These are phyloP conservation scores for Colistium nudipinnis DNA, from an alignment of 2,113 vertebrate genomes.

Conservation along the genomic window DNA sequence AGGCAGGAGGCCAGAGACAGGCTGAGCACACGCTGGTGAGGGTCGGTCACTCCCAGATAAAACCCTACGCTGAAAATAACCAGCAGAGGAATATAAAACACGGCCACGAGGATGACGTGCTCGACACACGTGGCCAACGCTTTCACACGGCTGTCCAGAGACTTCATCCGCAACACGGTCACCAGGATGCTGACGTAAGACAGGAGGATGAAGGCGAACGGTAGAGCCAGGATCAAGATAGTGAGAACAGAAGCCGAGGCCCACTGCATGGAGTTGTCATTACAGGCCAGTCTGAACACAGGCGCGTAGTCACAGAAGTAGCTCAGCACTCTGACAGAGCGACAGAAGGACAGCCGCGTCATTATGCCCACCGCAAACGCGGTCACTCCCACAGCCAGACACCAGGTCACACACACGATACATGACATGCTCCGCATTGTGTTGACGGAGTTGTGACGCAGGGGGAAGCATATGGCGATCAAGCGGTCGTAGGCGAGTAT, in stretches of 20 bases:
- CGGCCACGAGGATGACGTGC: conserved; percentile 72
- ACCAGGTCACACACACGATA: conserved; percentile 61
- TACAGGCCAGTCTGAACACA: conserved; percentile 75
- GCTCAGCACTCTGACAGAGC: conserved; percentile 68
- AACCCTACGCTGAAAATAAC: conserved; percentile 58
- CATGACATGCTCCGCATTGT: conserved; percentile 61
- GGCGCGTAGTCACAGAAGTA: conserved; percentile 81
- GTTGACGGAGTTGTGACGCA: conserved; percentile 71
- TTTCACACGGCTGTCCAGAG: conserved; percentile 57
- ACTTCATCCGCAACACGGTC: conserved; percentile 75
- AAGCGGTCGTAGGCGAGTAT: conserved; percentile 77
- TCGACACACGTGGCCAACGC: conserved; percentile 73
- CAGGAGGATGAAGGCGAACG: conserved; percentile 60
- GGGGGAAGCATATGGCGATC: conserved; percentile 78
- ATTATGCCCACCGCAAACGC: conserved; percentile 31
- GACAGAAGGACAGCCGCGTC: conserved; percentile 74
- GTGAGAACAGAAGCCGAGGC: background rate
- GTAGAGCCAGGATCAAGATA: background rate
- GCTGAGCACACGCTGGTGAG: conserved; percentile 65
- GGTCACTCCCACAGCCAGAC: fast-evolving
- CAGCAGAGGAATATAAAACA: conserved; percentile 73
- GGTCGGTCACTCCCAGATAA: conserved; percentile 40
- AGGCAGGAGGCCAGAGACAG: conserved; percentile 73
- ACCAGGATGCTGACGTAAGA: conserved; percentile 70
- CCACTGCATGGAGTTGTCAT: conserved; percentile 68